phyloP scores from a whole-genome alignment of 2,888 invertebrate genomes.

The Ichneumoninae sp. region DNA sequence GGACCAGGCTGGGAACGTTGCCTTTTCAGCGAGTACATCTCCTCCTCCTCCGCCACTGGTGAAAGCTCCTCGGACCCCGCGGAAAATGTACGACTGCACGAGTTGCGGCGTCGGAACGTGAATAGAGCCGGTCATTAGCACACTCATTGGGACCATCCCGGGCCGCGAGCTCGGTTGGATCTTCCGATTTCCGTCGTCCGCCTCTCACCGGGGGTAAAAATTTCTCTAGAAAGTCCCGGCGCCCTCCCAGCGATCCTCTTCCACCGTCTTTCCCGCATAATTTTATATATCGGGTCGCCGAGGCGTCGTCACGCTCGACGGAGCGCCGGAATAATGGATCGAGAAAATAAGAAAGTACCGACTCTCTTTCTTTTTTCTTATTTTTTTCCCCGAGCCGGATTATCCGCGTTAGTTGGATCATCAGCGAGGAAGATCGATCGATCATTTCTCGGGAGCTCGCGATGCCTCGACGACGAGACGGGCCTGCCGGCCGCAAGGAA shows the following conservation, averaged over 20 bases:
- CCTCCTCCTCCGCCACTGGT: slow-evolving; percentile 17
- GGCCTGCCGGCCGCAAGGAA: background rate
- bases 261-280: slow-evolving; percentile 42
- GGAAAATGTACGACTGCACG: slow-evolving; percentile 22
- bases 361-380: slow-evolving; percentile 6
- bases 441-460: background rate
- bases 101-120: slow-evolving; percentile 22
- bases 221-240: slow-evolving; percentile 57
- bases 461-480: background rate
- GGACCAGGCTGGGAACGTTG: background rate
- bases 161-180: slow-evolving; percentile 37
- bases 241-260: slow-evolving; percentile 14
- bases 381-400: background rate
- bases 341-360: slow-evolving; percentile 60
- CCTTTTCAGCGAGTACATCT: slow-evolving; percentile 35
- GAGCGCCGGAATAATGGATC: slow-evolving; percentile 52
- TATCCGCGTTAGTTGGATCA: background rate
- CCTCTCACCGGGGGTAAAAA: slow-evolving; percentile 20
- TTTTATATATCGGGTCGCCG: slow-evolving; percentile 42
- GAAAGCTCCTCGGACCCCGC: slow-evolving; percentile 48
- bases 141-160: slow-evolving; percentile 50
- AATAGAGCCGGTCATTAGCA: slow-evolving; percentile 59
- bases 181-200: slow-evolving; percentile 57
- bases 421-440: slow-evolving; percentile 25
- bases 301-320: slow-evolving; percentile 56